Base-by-base conservation (phyloP, 2,113 vertebrate genomes). In the Hiodon alosoides region DNA sequence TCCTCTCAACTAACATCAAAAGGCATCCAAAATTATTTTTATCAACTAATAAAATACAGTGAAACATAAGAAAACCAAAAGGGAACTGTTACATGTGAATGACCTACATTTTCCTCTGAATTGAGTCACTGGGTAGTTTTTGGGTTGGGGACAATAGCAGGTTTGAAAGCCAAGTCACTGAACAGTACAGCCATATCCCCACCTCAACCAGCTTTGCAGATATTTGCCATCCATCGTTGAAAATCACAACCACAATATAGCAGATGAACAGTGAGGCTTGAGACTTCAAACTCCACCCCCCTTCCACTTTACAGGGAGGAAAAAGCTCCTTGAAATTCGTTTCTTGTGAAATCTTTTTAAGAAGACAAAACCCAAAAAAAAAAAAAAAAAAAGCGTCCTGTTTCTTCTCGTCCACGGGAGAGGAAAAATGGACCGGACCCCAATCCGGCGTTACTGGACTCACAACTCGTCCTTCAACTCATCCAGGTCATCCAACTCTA, bases 401-500 rank as follows among this genome's bases (percentile, higher is more conserved):
- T 11, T 77, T 31, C 77, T 69, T 72, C 80, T 83, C 82, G 68
- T 81, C 82, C 82, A 83, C 67, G 71, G 82, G 82, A 83, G 82
- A 83, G 82, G 77, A 81, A 77, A 81, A 71, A 66, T 9, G 59
- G 52, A 71, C 11, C 4, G 67, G 69, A 62, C 65, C 72, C 67
- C 47, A 52, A 46, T 7, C 61, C 8, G 57, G 31, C 11, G 7
- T 60, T 65, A 61, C n/a, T 58, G 14, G n/a, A 76, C 78, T 84
- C 79, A 84, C 78, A 84, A 81, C 77, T 84, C 83, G 7, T 79
- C 80, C 71, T 71, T 84, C 11, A 31, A 31, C 31, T 31, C 31
- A 7, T 54, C 78, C n/a, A 83, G 11, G 55, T 75, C 94, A 13
- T 97, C 95, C 3, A 99, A 89, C 73, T 98, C 94, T 75, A 98